These are phyloP conservation scores for Apamea crenata DNA, from an alignment of 2,888 invertebrate species.

Conservation along the genomic window DNA sequence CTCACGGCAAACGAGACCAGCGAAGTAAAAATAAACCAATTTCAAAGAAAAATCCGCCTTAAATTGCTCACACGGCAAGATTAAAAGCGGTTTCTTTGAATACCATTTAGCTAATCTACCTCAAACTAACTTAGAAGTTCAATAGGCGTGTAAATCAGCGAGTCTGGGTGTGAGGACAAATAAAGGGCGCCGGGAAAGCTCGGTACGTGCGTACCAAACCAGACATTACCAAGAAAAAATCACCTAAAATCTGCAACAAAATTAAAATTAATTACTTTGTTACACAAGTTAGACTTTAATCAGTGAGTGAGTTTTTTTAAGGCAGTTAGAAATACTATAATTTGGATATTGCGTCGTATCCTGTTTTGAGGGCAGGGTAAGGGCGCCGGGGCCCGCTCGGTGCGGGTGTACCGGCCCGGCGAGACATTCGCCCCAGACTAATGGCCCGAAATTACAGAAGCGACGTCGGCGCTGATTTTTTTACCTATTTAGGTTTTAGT, in stretches of 20 bases:
- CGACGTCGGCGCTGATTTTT: constrained; percentile 43
- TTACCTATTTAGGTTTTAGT: constrained; percentile 42
- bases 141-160: constrained; percentile 32
- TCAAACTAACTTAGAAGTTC: constrained; percentile 29
- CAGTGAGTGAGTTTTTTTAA: neutral
- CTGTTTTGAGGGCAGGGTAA: constrained; percentile 65
- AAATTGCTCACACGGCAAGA: constrained; percentile 16
- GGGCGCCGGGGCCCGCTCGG: constrained; percentile 70
- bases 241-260: neutral
- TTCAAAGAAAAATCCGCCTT: neutral
- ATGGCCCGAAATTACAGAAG: constrained; percentile 45
- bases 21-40: neutral
- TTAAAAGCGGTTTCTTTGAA: constrained; percentile 14
- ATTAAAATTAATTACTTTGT: constrained; percentile 23
- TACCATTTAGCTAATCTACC: constrained; percentile 18
- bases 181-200: constrained; percentile 51
- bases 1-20: neutral
- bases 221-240: constrained; percentile 21
- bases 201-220: constrained; percentile 28
- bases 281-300: neutral
- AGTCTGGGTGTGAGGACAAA: constrained; percentile 51
- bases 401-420: constrained; percentile 68
- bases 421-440: constrained; percentile 65
- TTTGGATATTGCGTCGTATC: constrained; percentile 51
- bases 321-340: constrained; percentile 31